phyloP scores from a whole-genome alignment of 2,797 vertebrate species.

The Acridotheres tristis region DNA sequence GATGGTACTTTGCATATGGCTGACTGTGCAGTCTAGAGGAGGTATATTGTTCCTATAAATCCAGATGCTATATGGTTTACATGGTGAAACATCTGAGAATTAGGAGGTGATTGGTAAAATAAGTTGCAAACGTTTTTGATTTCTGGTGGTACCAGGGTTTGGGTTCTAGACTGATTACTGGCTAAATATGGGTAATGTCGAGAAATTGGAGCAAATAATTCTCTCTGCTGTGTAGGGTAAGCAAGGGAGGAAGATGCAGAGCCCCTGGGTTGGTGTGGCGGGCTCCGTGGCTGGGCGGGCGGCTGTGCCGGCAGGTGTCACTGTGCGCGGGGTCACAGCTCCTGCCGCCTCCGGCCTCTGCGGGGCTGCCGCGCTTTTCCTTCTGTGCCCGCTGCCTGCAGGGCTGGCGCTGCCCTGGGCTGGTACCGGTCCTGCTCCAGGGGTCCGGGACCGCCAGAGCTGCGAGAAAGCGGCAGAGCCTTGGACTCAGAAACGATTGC shows the following conservation, averaged over 20 bases:
- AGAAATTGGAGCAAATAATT: neutral
- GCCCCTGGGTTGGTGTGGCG: rapidly evolving
- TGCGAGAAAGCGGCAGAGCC: neutral
- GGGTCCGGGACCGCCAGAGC: neutral
- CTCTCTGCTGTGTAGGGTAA: neutral
- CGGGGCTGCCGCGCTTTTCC: neutral
- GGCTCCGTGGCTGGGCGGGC: neutral
- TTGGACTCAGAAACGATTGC: neutral
- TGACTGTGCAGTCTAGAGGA: neutral
- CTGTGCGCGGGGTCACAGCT: neutral
- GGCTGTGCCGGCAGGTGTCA: constrained; percentile 69
- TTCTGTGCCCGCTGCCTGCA: neutral
- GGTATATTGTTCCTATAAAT: neutral
- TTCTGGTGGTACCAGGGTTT: neutral
- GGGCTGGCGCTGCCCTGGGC: neutral
- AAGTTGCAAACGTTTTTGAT: neutral
- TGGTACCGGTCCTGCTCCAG: neutral
- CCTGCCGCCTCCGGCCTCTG: neutral
- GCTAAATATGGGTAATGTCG: too few species aligned
- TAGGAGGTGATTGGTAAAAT: neutral
- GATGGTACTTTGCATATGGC: neutral
- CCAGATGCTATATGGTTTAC: neutral
- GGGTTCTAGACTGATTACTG: neutral
- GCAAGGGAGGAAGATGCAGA: neutral
- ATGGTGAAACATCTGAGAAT: neutral